Conservation (phyloP, 2,888 invertebrate species). For the Heteropelma amictum region DNA sequence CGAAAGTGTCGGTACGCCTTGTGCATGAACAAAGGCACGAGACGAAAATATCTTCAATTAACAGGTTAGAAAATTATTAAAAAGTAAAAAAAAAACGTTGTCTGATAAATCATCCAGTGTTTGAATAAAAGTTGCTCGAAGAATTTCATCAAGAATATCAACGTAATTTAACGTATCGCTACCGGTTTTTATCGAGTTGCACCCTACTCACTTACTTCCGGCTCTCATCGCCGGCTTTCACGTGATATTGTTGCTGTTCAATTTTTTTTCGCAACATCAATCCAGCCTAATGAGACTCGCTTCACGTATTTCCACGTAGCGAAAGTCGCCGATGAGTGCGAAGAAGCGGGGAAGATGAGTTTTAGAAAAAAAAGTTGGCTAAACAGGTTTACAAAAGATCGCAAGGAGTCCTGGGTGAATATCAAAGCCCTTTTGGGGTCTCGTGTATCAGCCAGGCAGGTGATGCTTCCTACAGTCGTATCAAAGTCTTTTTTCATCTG, state of each 20-base stretch:
- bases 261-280: not conserved
- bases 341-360: not conserved
- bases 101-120: not conserved
- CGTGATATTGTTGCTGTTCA: constrained; percentile 30
- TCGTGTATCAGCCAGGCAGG: constrained; percentile 27
- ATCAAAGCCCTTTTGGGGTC: constrained; percentile 38
- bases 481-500: too few relatives aligned
- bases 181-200: constrained; percentile 32
- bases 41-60: too few relatives aligned
- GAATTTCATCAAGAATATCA: not conserved
- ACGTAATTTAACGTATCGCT: constrained; percentile 30
- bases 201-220: constrained; percentile 2
- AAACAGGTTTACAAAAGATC: constrained; percentile 53
- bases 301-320: constrained; percentile 15
- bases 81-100: too few relatives aligned
- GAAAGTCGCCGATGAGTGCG: not conserved
- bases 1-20: too few relatives aligned
- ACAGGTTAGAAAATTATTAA: too few relatives aligned
- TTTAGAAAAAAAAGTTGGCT: constrained; percentile 30
- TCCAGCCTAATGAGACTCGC: constrained; percentile 23
- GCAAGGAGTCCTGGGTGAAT: constrained; percentile 22
- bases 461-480: too few relatives aligned
- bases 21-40: too few relatives aligned
- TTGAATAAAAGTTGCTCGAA: constrained; percentile 2
- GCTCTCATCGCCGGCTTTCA: constrained; percentile 2